Base-by-base conservation (phyloP, 2,797 vertebrate species). In the Thalassophryne amazonica region DNA sequence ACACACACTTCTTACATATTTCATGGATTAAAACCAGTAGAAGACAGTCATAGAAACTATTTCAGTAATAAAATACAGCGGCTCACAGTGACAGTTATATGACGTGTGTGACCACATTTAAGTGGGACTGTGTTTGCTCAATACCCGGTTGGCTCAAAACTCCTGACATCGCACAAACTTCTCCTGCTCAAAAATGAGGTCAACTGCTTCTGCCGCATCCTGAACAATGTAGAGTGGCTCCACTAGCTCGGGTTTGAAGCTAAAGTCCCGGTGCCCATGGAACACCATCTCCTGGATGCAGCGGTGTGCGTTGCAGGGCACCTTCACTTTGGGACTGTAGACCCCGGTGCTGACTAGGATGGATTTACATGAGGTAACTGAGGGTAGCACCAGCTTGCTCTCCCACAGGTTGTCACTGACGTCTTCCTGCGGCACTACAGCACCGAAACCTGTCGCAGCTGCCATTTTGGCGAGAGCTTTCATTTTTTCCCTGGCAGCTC, bases 311-410 rank as follows among this genome's bases (percentile, higher is more conserved):
- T 90, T 85, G 2, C 59, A 49, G 4, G 90, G 86, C n/a, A 87
- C 73, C 78, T 87, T 73, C 0, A 60, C 36, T 10, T 76, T 88
- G 5, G 94, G 94, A 73, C 86, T 90, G 78, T 94, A 96, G 18
- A 97, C 92, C 0, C 94, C 95, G 0, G 94, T 96, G 60, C 94
- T 97, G 6, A 97, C 94, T 5, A 97, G 90, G 12, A 97, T 68
- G 0, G 94, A 96, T 55, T 91, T 92, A 60, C 94, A 96, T 61
- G 28, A 86, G 0, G 91, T 92, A 20, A 93, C 93, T 0, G 89
- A 78, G 1, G 92, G 90, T 1, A 85, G 25, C 0, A 90, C 89
- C 0, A 95, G 76, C 77, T 93, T 91, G 0, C 73, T 86, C 71
- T 94, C 88, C 93, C 91, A 92, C 30, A 80, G 21, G 15, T 45